phyloP scores from a whole-genome alignment of 2,797 vertebrate genomes.

The Hemitrygon akajei region DNA sequence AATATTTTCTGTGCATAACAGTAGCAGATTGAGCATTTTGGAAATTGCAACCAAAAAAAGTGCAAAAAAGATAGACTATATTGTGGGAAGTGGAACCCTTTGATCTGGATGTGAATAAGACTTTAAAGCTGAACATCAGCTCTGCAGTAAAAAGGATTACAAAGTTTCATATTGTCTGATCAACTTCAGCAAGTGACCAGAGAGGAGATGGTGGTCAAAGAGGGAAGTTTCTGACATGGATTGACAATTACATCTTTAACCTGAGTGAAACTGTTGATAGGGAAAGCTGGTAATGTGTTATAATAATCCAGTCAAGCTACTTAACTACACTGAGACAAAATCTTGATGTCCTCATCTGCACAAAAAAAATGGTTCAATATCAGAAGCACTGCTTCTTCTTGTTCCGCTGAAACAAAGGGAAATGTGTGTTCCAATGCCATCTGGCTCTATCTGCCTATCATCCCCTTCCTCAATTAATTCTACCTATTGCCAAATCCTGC shows the following conservation, averaged over 20 bases:
- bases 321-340: background rate
- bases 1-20: background rate
- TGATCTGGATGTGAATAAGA: background rate
- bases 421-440: no score
- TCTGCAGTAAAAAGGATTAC: background rate
- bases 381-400: background rate
- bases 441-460: no score
- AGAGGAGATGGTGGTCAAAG: background rate
- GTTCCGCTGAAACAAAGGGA: no score
- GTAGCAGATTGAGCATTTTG: background rate
- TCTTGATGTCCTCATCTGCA: background rate
- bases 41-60: background rate
- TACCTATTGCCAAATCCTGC: no score
- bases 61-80: background rate
- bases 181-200: background rate
- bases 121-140: background rate
- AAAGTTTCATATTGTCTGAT: background rate
- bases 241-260: background rate
- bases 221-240: background rate
- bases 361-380: background rate
- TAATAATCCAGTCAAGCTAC: background rate
- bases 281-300: background rate
- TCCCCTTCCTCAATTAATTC: no score
- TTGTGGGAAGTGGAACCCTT: background rate
- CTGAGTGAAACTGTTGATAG: no score